Conservation (phyloP, 2,797 vertebrate genomes). For the Cryptoprocta ferox region DNA sequence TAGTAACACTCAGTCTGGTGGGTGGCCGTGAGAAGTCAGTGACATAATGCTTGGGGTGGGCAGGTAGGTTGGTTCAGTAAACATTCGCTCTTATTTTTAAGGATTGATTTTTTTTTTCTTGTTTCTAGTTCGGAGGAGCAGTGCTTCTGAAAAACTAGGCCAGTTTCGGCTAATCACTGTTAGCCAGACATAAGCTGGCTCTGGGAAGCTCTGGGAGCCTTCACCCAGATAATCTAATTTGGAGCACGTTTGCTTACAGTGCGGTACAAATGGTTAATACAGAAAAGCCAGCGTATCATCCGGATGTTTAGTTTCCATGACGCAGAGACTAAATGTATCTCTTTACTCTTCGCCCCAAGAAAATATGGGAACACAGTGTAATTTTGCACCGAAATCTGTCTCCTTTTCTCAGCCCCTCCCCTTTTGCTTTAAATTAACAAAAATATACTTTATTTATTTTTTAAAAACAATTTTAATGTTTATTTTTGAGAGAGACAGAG, state of each 20-base stretch:
- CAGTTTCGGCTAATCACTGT: background rate
- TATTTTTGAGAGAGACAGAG: no score
- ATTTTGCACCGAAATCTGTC: conserved; percentile 19
- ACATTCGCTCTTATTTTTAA: background rate
- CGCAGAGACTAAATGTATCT: background rate
- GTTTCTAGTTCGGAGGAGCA: conserved; percentile 4
- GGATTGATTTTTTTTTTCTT: conserved; percentile 14
- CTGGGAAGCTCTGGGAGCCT: background rate
- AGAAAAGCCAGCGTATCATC: background rate
- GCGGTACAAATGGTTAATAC: background rate
- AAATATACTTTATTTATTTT: background rate
- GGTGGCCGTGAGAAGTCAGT: background rate
- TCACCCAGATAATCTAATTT: background rate
- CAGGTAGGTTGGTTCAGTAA: background rate
- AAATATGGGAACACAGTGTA: background rate
- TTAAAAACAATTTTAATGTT: no score
- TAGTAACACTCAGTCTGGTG: background rate
- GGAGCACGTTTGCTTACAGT: background rate
- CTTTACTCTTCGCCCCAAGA: background rate
- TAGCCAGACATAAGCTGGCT: background rate
- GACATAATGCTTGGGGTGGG: background rate
- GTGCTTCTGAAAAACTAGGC: background rate
- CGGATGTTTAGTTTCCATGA: conserved; percentile 38
- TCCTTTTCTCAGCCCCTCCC: background rate
- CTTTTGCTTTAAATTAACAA: background rate